A percentile compares a stretch with the other conserved stretches of the same genome.
These are phyloP conservation scores for Drosophila funebris DNA, from an alignment of 1,140 invertebrate genomes.

Conservation along the genomic window DNA sequence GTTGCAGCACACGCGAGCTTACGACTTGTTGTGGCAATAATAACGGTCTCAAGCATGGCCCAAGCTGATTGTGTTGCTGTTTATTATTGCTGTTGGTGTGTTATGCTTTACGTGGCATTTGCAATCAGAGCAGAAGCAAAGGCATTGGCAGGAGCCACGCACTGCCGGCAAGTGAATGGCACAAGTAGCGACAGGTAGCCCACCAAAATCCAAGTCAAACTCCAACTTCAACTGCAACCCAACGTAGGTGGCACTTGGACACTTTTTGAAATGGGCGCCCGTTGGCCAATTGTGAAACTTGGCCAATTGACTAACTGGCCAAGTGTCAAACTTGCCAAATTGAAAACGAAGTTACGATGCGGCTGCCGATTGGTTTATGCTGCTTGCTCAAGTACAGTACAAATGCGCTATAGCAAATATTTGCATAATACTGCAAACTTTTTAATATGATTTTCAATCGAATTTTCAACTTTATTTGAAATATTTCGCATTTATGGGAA, in stretches of 20 bases:
- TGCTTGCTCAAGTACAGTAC: constrained; percentile 23
- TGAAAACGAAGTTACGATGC: constrained; percentile 79
- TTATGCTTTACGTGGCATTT: too few species aligned
- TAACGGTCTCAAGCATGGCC: constrained; percentile 7
- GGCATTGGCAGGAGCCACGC: constrained; percentile 44
- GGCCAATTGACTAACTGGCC: constrained; percentile 61
- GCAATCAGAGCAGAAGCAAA: constrained; percentile 57
- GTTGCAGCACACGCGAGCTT: constrained; percentile 20
- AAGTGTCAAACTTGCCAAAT: constrained; percentile 78
- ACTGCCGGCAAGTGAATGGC: constrained; percentile 71
- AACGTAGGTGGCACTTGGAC: constrained; percentile 68
- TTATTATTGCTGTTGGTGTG: constrained; percentile 15
- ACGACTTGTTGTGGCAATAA: constrained; percentile 3
- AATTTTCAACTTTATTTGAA: too few species aligned
- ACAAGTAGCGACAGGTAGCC: constrained; percentile 60
- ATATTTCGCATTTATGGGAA: too few species aligned
- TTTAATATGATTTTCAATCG: too few species aligned
- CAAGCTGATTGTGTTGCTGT: constrained; percentile 4
- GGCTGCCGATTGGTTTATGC: constrained; percentile 71
- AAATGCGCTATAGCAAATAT: background rate
- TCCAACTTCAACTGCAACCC: constrained; percentile 26
- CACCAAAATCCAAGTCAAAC: constrained; percentile 1
- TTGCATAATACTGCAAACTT: background rate
- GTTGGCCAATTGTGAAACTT: constrained; percentile 37
- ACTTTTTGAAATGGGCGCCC: constrained; percentile 37